A percentile compares a stretch with the other conserved stretches of the same genome.
These are phyloP conservation scores for Chiloscyllium plagiosum DNA, from an alignment of 2,113 vertebrate genomes.

Conservation along the genomic window DNA sequence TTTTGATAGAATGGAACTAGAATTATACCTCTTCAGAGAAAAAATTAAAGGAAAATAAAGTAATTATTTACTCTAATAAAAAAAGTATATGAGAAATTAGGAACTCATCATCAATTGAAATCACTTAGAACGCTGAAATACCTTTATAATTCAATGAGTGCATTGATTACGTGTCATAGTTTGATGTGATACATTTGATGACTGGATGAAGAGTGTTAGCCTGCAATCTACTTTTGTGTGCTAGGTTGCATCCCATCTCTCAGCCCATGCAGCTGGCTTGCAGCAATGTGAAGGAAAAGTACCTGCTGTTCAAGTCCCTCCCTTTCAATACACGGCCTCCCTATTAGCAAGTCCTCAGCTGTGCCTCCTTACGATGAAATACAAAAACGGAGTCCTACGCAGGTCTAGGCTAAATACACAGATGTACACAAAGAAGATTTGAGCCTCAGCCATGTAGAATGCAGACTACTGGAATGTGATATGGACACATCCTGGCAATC, in stretches of 20 bases:
- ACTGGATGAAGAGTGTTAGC: no score
- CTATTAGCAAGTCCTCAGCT: neutral
- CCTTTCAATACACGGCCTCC: no score
- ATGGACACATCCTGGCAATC: no score
- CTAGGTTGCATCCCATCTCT: no score
- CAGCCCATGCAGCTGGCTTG: no score
- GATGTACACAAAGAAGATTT: neutral
- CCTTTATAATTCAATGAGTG: neutral
- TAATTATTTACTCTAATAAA: neutral
- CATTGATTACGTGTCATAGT: neutral
- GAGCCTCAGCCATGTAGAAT: neutral
- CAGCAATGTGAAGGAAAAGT: no score
- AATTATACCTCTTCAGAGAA: neutral
- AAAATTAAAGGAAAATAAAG: neutral
- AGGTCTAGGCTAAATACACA: neutral
- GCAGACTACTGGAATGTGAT: neutral
- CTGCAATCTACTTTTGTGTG: no score
- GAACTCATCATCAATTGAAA: neutral
- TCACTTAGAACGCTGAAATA: neutral
- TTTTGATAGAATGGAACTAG: neutral
- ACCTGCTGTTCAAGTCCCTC: no score
- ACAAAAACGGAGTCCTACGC: neutral
- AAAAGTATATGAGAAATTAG: neutral
- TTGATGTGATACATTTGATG: no score
- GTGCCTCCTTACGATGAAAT: neutral